Evolutionary conservation across 1,140 invertebrate genomes (phyloP).

Genomic region (Tribolium madens): DNA sequence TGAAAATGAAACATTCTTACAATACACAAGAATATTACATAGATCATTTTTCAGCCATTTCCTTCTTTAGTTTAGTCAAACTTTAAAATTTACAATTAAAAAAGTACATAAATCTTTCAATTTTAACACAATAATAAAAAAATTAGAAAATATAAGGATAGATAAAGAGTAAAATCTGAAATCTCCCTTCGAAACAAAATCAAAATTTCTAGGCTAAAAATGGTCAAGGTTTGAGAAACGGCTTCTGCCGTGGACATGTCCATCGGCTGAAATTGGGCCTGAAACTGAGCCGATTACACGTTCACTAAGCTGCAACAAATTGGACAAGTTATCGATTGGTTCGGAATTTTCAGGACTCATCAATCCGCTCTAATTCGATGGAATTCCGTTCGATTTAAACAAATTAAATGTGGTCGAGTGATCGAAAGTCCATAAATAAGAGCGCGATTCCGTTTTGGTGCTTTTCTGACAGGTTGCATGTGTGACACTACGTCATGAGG

Average conservation of each 20-base stretch:
- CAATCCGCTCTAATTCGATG: not conserved
- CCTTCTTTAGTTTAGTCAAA: too few species aligned
- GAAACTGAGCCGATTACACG: slow-evolving; percentile 11
- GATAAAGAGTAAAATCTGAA: too few species aligned
- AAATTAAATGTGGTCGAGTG: not conserved
- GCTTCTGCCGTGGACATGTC: not conserved
- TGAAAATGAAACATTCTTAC: too few species aligned
- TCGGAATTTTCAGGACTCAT: slow-evolving; percentile 22
- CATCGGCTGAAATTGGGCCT: not conserved
- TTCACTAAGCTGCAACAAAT: slow-evolving; percentile 10
- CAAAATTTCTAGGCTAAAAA: too few species aligned
- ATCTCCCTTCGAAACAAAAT: too few species aligned
- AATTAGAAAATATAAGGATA: too few species aligned
- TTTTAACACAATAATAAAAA: too few species aligned
- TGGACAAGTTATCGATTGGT: not conserved
- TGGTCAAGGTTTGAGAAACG: too few species aligned
- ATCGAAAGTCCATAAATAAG: not conserved
- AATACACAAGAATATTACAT: too few species aligned
- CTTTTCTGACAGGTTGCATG: not conserved
- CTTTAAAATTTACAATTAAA: too few species aligned
- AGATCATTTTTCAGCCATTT: too few species aligned
- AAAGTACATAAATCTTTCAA: too few species aligned
- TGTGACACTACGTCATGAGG: not conserved
- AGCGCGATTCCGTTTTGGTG: not conserved
- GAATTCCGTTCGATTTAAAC: slow-evolving; percentile 3